Percentiles rank a stretch among this genome's conserved stretches.
These are phyloP conservation scores for Papilio aristodemus DNA, from an alignment of 1,140 invertebrate genomes.

Conservation along the genomic window DNA sequence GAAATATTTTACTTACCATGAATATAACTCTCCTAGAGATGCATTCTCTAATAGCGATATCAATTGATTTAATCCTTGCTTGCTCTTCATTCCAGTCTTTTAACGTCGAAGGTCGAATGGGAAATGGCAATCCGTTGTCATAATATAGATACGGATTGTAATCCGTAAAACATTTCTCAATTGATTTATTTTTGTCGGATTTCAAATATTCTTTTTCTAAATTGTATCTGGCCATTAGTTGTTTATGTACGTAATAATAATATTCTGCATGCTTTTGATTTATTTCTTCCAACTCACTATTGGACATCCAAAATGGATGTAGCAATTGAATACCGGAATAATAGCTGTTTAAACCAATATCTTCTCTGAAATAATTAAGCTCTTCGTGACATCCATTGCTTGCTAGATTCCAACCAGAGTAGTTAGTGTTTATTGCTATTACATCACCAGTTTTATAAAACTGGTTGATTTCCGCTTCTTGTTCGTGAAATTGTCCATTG, in stretches of 20 bases:
- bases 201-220: constrained; percentile 82
- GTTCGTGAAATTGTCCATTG: constrained; percentile 48
- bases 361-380: constrained; percentile 87
- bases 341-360: constrained; percentile 85
- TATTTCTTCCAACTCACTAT: constrained; percentile 78
- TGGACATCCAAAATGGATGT: constrained; percentile 85
- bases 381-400: constrained; percentile 81
- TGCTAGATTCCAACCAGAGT: constrained; percentile 79
- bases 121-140: constrained; percentile 69
- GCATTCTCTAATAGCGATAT: constrained; percentile 66
- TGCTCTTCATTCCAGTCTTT: constrained; percentile 55
- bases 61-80: constrained; percentile 58
- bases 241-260: constrained; percentile 82
- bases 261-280: constrained; percentile 83
- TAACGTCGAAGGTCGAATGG: constrained; percentile 51
- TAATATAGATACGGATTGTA: constrained; percentile 62
- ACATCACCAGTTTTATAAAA: constrained; percentile 50
- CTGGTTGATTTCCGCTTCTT: constrained; percentile 53
- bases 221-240: constrained; percentile 83
- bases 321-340: constrained; percentile 85
- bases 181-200: constrained; percentile 36
- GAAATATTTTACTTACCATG: constrained; percentile 51
- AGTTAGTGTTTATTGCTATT: constrained; percentile 77
- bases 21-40: constrained; percentile 63
- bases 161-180: constrained; percentile 49